Conservation (phyloP, 2,113 vertebrate species). For the Apodemus speciosus region DNA sequence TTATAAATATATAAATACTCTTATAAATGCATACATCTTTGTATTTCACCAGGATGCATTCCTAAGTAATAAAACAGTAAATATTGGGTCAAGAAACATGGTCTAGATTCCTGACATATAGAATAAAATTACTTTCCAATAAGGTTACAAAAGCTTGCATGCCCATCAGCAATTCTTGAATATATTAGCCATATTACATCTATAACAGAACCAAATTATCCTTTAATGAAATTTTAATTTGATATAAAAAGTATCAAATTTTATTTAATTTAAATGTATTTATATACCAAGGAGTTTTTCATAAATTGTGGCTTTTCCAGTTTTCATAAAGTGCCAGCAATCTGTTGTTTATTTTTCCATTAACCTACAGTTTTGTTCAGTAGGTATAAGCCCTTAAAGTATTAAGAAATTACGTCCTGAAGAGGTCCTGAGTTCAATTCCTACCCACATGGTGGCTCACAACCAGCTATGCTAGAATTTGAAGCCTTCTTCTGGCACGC, state of each 20-base stretch:
- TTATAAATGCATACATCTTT: background rate
- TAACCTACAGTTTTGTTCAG: background rate
- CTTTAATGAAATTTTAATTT: constrained; percentile 32
- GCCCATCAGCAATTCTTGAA: constrained; percentile 57
- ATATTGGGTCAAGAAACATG: constrained; percentile 12
- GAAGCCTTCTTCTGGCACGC: no score
- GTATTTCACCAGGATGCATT: constrained; percentile 2
- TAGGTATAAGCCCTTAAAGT: background rate
- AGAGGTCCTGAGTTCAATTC: no score
- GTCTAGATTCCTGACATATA: background rate
- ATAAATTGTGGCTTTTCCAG: background rate
- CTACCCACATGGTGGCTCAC: no score
- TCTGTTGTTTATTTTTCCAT: constrained; percentile 29
- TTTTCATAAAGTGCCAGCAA: constrained; percentile 6
- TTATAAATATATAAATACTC: background rate
- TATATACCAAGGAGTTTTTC: background rate
- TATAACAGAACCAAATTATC: background rate
- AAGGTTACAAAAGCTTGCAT: constrained; percentile 31
- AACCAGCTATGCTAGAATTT: no score
- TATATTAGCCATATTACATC: constrained; percentile 21
- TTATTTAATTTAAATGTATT: constrained; percentile 31
- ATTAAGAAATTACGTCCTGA: background rate
- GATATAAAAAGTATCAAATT: constrained; percentile 11
- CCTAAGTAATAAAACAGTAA: constrained; percentile 52
- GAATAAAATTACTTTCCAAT: constrained; percentile 46